Percentiles rank a stretch among this genome's conserved stretches.
Evolutionary conservation across 2,113 vertebrate species (phyloP).

Genomic region (Triplophysa siluroides): DNA sequence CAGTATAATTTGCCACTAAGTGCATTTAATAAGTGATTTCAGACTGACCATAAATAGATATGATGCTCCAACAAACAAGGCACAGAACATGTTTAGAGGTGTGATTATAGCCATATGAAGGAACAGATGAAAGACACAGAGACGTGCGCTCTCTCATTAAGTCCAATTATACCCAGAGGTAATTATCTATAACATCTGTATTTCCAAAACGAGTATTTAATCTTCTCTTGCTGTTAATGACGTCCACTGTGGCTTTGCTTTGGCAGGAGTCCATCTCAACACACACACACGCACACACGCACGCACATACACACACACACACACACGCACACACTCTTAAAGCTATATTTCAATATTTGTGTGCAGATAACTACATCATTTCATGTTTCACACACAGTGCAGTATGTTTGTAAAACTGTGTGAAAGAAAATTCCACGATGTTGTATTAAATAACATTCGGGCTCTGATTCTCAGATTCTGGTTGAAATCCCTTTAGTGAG

Average conservation of each 20-base stretch:
- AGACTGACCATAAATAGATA: not conserved
- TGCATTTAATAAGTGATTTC: slow-evolving; percentile 39
- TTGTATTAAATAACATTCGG: no score
- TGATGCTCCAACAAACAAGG: not conserved
- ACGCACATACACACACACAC: not conserved
- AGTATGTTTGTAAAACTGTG: no score
- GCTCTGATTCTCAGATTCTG: not conserved
- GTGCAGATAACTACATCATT: not conserved
- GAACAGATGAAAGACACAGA: not conserved
- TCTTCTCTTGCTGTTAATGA: slow-evolving; percentile 34
- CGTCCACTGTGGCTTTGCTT: slow-evolving; percentile 24
- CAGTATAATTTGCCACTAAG: slow-evolving; percentile 32
- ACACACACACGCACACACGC: not conserved
- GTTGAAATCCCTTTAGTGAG: not conserved
- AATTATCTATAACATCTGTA: slow-evolving; percentile 43
- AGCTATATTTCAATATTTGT: not conserved
- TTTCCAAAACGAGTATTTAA: slow-evolving; percentile 32
- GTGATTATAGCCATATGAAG: slow-evolving; percentile 1
- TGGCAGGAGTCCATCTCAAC: slow-evolving; percentile 31
- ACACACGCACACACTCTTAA: not conserved
- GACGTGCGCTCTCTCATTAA: slow-evolving; percentile 18
- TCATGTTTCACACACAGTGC: not conserved
- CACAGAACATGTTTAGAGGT: not conserved
- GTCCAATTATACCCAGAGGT: slow-evolving; percentile 27
- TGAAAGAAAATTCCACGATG: no score